Evolutionary conservation across 2,113 vertebrate genomes (phyloP).

Genomic region (Eurypyga helias): DNA sequence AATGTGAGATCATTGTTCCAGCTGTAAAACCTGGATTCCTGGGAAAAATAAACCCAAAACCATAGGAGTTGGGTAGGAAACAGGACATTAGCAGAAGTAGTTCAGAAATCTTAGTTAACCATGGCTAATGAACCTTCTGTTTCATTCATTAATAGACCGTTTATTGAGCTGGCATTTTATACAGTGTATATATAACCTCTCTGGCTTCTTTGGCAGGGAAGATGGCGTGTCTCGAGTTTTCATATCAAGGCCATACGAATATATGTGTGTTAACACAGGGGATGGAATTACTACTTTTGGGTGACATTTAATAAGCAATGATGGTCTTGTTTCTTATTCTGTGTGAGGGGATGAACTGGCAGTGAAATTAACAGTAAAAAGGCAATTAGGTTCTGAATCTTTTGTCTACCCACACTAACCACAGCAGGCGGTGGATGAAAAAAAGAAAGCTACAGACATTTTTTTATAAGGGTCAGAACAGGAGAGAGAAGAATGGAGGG

Average conservation of each 20-base stretch:
- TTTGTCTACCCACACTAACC: not conserved
- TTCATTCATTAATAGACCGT: not conserved
- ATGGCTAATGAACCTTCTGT: not conserved
- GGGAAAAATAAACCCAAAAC: not conserved
- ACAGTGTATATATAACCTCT: not conserved
- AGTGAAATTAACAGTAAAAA: not conserved
- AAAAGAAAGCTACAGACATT: not conserved
- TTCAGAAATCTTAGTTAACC: not conserved
- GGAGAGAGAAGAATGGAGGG: not conserved
- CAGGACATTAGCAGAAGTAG: not conserved
- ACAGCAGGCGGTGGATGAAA: not conserved
- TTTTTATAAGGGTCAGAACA: not conserved
- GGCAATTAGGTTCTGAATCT: not conserved
- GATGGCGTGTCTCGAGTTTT: not conserved
- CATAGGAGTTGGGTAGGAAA: not conserved
- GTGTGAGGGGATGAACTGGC: not conserved
- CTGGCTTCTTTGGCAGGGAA: not conserved
- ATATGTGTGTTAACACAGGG: not conserved
- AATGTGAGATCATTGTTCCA: not conserved
- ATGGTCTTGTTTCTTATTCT: not conserved
- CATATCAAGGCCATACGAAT: rapidly evolving
- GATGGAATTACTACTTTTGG: not conserved
- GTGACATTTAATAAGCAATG: not conserved
- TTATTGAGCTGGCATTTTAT: not conserved
- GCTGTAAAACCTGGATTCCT: not conserved